These are phyloP conservation scores for Paratilapia polleni DNA, from an alignment of 2,113 vertebrate species.

Conservation along the genomic window DNA sequence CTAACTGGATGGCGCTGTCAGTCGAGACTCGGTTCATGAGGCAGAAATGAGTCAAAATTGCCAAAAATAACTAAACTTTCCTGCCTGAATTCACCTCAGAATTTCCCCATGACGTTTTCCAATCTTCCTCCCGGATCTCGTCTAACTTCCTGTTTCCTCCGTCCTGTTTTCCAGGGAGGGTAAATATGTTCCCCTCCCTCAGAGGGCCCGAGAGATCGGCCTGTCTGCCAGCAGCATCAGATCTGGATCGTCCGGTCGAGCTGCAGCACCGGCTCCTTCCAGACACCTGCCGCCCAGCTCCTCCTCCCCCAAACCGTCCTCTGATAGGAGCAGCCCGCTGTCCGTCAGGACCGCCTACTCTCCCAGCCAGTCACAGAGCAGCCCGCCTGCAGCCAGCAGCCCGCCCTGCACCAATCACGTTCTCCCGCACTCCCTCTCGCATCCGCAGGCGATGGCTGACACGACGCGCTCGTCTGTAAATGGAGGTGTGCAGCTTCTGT, in stretches of 20 bases:
- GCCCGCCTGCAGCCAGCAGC: conserved; percentile 53
- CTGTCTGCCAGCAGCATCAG: conserved; percentile 32
- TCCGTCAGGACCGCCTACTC: conserved; percentile 62
- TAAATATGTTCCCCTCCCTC: conserved; percentile 86
- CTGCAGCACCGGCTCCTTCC: conserved; percentile 37
- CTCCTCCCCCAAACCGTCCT: conserved; percentile 49
- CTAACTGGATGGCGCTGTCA: too few relatives aligned
- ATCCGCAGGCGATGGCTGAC: conserved; percentile 65
- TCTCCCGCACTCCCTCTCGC: conserved; percentile 65
- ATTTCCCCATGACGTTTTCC: neutral
- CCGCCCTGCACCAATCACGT: conserved; percentile 57
- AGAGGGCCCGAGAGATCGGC: conserved; percentile 81
- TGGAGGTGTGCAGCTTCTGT: conserved; percentile 58
- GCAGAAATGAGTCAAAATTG: neutral
- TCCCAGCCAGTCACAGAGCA: conserved; percentile 82
- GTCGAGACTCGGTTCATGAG: too few relatives aligned
- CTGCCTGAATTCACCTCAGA: neutral
- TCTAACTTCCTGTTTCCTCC: neutral
- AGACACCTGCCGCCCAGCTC: conserved; percentile 49
- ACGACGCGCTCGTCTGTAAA: conserved; percentile 58
- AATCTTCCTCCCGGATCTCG: neutral
- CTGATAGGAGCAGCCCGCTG: conserved; percentile 71
- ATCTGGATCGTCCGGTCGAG: conserved; percentile 69
- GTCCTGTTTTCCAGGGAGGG: conserved; percentile 77
- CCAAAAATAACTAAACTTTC: neutral